Conservation (phyloP, 2,888 invertebrate genomes). For the Leptinotarsa juncta region DNA sequence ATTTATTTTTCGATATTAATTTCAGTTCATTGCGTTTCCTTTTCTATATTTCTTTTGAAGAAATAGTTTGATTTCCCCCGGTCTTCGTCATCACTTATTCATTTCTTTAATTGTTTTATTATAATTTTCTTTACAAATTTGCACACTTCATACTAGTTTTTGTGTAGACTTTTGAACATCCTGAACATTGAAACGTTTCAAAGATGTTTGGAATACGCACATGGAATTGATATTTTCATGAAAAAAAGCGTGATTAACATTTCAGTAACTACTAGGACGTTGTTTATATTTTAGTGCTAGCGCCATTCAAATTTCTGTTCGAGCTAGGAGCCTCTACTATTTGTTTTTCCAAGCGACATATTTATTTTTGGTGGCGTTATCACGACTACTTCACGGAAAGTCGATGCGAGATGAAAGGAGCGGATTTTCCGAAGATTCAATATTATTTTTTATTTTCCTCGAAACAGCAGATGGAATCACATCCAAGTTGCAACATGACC, state of each 20-base stretch:
- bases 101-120: no score
- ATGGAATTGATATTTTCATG: neutral
- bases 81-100: no score
- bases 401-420: slow-evolving; percentile 9
- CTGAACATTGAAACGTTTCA: no score
- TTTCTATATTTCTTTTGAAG: no score
- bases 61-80: no score
- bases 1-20: no score
- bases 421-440: slow-evolving; percentile 16
- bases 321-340: neutral
- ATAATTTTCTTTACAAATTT: neutral
- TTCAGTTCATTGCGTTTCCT: no score
- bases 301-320: neutral
- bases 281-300: neutral
- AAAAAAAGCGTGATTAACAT: neutral
- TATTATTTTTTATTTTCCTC: slow-evolving; percentile 12
- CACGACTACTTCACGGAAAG: slow-evolving; percentile 7
- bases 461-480: slow-evolving; percentile 6
- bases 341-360: slow-evolving; percentile 9
- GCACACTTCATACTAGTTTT: neutral
- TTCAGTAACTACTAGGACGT: neutral
- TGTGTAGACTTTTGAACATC: no score
- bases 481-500: slow-evolving; percentile 3
- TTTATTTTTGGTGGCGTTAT: slow-evolving; percentile 13
- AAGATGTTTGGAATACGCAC: no score